Evolutionary conservation across 2,888 invertebrate genomes (phyloP), one percentile per base, ranked within the genome.

Genomic region (Onthophagus sagittarius): DNA sequence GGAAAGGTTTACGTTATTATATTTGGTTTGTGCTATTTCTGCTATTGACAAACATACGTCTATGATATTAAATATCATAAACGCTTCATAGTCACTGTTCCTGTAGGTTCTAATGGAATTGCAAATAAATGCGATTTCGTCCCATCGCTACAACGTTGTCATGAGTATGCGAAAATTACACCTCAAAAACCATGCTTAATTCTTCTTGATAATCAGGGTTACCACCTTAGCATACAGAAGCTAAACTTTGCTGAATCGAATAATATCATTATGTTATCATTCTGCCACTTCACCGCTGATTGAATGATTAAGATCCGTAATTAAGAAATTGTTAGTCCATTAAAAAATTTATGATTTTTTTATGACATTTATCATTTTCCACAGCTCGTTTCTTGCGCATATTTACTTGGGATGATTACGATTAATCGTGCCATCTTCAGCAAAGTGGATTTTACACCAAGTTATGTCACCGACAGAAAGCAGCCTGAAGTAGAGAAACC

Each of bases 301-400:
- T 83, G 82, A 81, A 74, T 83, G 77, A 72, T 83, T 73, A 72
- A 77, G 78, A 85, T 77, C 83, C 83, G 2, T 84, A 84, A 0
- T 81, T 79, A 75, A 77, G 81, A n/a, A n/a, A n/a, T n/a, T n/a
- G n/a, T n/a, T n/a, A n/a, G n/a, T n/a, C n/a, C n/a, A n/a, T n/a
- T n/a, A n/a, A n/a, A n/a, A n/a, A n/a, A n/a, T n/a, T n/a, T n/a
- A n/a, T n/a, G n/a, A n/a, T n/a, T n/a, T n/a, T n/a, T n/a, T n/a
- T 5, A 78, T 84, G 9, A 82, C 1, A 84, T 85, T 64, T 84
- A 84, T 76, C 80, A 84, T 62, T 72, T 82, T 72, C 78, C 77
- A 7, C 80, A 39, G 33, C 71, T 63, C 63, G 72, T 74, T 5
- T 14, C 62, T 32, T 6, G 7, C n/a, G 74, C 71, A 53, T 23